A percentile compares a stretch with the other conserved stretches of the same genome.
Evolutionary conservation across 2,888 invertebrate genomes (phyloP).

Genomic region (Parapristionchus giblindavisi): DNA sequence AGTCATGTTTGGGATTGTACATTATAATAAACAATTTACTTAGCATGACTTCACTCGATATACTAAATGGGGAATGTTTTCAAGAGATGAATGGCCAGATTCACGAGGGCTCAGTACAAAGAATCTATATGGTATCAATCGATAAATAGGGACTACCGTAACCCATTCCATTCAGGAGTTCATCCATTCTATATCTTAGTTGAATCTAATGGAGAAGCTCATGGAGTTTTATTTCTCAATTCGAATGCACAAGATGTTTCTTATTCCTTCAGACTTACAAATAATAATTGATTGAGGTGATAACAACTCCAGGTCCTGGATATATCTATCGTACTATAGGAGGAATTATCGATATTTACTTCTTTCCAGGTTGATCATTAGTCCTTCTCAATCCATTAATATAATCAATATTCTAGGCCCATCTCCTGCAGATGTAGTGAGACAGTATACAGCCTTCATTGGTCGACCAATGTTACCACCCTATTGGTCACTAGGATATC

Average conservation of each 20-base stretch:
- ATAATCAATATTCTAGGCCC: constrained; percentile 55
- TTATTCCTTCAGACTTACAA: not conserved
- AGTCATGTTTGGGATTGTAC: no score
- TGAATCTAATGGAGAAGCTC: constrained; percentile 63
- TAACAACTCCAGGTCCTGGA: constrained; percentile 61
- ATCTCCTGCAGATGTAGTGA: constrained; percentile 67
- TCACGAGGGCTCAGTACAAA: constrained; percentile 48
- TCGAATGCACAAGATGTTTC: constrained; percentile 60
- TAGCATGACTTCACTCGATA: constrained; percentile 64
- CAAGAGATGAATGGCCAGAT: constrained; percentile 63
- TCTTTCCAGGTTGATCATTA: constrained; percentile 65
- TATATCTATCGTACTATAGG: constrained; percentile 80
- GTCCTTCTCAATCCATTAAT: not conserved
- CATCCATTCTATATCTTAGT: constrained; percentile 65
- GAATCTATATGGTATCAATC: constrained; percentile 60
- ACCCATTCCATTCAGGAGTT: constrained; percentile 48
- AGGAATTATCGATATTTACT: constrained; percentile 70
- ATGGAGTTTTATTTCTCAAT: constrained; percentile 66
- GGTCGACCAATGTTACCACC: constrained; percentile 66
- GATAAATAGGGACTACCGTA: not conserved
- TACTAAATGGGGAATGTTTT: constrained; percentile 64
- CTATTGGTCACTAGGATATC: constrained; percentile 70
- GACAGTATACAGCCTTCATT: constrained; percentile 62
- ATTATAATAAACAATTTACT: constrained; percentile 35
- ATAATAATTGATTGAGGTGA: constrained; percentile 11